Conservation (phyloP, 2,888 invertebrate species). For the Drosophila niveifrons region DNA sequence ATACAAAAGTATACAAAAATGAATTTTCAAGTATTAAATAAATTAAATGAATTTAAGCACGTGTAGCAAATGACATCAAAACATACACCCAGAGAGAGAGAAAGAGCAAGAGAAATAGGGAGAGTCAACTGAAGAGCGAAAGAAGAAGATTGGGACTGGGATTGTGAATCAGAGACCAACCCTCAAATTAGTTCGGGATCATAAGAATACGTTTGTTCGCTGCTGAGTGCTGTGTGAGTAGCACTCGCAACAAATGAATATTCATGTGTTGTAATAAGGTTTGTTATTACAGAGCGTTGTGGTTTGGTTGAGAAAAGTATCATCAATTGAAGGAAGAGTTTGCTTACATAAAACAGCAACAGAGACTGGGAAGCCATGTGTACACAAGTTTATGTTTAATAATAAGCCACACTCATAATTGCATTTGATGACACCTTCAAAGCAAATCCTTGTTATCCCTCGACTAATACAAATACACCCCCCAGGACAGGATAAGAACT, state of each 20-base stretch:
- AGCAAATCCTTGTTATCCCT: conserved; percentile 7
- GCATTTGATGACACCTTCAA: conserved; percentile 15
- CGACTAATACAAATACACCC: conserved; percentile 2
- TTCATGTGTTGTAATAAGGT: neutral
- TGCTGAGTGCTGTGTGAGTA: neutral
- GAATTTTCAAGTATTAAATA: conserved; percentile 80
- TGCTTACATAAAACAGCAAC: neutral
- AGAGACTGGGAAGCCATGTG: neutral
- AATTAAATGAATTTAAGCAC: conserved; percentile 80
- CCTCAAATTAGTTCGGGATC: conserved; percentile 77
- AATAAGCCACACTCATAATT: conserved; percentile 15
- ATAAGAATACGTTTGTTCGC: conserved; percentile 52
- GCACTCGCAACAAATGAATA: conserved; percentile 1
- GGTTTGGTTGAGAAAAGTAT: neutral
- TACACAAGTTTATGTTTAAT: conserved; percentile 5
- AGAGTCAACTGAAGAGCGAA: conserved; percentile 6
- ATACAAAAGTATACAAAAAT: conserved; percentile 72
- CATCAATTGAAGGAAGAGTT: neutral
- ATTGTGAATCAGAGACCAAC: conserved; percentile 60
- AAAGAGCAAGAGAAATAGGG: conserved; percentile 2
- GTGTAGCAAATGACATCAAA: conserved; percentile 79
- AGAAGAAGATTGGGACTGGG: conserved; percentile 4
- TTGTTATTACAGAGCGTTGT: neutral
- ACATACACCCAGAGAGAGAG: conserved; percentile 29
- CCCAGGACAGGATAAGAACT: neutral